Evolutionary conservation across 2,113 vertebrate genomes (phyloP).

Genomic region (Phoenicopterus ruber): DNA sequence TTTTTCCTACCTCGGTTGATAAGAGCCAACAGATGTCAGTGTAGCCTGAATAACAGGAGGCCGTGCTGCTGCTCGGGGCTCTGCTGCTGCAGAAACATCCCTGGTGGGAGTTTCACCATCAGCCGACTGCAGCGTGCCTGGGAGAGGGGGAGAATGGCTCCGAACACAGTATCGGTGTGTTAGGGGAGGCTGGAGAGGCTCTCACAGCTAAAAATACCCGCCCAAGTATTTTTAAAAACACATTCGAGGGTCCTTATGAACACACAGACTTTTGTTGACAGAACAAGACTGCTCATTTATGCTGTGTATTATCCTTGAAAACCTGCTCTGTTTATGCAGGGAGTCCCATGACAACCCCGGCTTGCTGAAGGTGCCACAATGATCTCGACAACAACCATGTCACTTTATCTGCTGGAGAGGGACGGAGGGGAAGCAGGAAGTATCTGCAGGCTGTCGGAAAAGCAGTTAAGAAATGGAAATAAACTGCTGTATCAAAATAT

Average conservation of each 20-base stretch:
- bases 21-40: conserved; percentile 28
- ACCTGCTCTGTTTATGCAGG: not conserved
- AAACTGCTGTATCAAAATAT: not conserved
- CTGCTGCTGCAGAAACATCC: not conserved
- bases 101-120: not conserved
- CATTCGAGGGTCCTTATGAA: not conserved
- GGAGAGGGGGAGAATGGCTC: not conserved
- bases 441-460: not conserved
- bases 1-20: not conserved
- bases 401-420: not conserved
- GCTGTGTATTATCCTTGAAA: conserved; percentile 47
- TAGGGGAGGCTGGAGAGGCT: not conserved
- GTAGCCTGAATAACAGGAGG: not conserved
- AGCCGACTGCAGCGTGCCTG: not conserved
- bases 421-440: not conserved
- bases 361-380: not conserved
- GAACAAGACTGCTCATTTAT: conserved; percentile 2
- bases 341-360: not conserved
- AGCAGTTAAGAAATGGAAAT: conserved; percentile 1
- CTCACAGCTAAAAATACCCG: conserved; percentile 33
- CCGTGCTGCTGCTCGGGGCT: not conserved
- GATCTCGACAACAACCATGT: not conserved
- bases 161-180: not conserved
- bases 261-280: not conserved
- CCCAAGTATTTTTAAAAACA: conserved; percentile 10